phyloP scores from a whole-genome alignment of 2,888 invertebrate species.

The Zygothrica quintamaculata region DNA sequence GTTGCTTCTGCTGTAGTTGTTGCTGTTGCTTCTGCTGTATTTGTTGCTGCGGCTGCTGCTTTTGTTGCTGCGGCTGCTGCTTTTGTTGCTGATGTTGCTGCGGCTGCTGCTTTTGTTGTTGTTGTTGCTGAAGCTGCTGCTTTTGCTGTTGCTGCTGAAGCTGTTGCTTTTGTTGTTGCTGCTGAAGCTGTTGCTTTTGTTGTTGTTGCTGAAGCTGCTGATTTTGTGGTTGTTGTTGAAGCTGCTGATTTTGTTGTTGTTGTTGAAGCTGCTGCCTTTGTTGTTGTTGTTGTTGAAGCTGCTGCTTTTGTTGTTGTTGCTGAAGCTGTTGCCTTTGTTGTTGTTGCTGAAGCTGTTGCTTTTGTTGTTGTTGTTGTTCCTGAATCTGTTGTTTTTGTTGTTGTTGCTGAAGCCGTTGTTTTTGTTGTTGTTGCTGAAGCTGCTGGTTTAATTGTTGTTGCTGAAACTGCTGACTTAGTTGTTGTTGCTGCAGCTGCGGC shows the following conservation, averaged over 20 bases:
- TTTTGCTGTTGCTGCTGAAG: not conserved
- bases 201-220: too few species aligned
- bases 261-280: too few species aligned
- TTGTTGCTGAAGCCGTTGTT: slow-evolving; percentile 38
- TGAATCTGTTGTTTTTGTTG: slow-evolving; percentile 31
- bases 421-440: slow-evolving; percentile 21
- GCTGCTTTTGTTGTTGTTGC: too few species aligned
- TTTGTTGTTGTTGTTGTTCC: slow-evolving; percentile 25
- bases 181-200: not conserved
- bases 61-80: too few species aligned
- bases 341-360: slow-evolving; percentile 15
- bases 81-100: too few species aligned
- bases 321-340: too few species aligned
- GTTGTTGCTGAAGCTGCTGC: not conserved
- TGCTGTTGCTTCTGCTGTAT: not conserved
- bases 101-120: not conserved
- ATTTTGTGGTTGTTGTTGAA: too few species aligned
- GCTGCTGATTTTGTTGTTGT: too few species aligned
- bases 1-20: not conserved
- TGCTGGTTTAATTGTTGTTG: not conserved
- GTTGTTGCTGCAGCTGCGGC: too few species aligned
- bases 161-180: not conserved
- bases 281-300: too few species aligned
- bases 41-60: too few species aligned
- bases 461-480: not conserved